Conservation (phyloP, 2,797 vertebrate species). For the Lophius americanus region DNA sequence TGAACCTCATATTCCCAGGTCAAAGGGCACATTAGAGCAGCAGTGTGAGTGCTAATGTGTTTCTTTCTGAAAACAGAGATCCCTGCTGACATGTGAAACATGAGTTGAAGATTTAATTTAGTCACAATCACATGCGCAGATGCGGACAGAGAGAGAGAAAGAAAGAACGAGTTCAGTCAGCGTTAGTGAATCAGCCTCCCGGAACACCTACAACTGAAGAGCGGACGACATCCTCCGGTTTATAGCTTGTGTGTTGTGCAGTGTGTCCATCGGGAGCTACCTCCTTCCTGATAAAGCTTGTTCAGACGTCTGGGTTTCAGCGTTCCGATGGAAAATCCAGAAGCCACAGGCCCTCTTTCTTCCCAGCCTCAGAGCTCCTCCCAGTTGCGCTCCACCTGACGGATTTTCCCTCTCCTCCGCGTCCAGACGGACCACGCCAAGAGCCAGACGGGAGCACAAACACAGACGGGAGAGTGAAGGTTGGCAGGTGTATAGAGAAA, state of each 20-base stretch:
- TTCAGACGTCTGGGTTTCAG: constrained; percentile 68
- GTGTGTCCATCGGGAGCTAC: constrained; percentile 36
- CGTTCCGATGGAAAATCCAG: constrained; percentile 65
- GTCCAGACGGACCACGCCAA: constrained; percentile 59
- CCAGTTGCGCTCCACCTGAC: constrained; percentile 67
- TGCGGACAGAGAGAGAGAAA: not conserved
- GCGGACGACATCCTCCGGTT: constrained; percentile 1
- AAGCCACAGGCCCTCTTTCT: constrained; percentile 66
- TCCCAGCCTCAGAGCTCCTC: constrained; percentile 46
- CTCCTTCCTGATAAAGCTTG: constrained; percentile 70
- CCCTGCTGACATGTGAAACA: constrained; percentile 46
- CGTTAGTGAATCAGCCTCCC: constrained; percentile 2
- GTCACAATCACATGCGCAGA: constrained; percentile 16
- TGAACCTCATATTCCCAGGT: constrained; percentile 23
- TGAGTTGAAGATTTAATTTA: constrained; percentile 33
- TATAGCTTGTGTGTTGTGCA: constrained; percentile 20
- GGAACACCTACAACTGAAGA: constrained; percentile 15
- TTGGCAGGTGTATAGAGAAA: constrained; percentile 72
- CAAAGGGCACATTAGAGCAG: constrained; percentile 27
- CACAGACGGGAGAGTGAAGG: constrained; percentile 48
- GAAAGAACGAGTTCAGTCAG: constrained; percentile 1
- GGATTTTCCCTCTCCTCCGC: constrained; percentile 61
- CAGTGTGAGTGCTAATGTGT: constrained; percentile 54
- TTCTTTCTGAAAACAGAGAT: constrained; percentile 58
- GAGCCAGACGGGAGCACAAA: constrained; percentile 76